Evolutionary conservation across 2,888 invertebrate genomes (phyloP).

Genomic region (Ditula angustiorana): DNA sequence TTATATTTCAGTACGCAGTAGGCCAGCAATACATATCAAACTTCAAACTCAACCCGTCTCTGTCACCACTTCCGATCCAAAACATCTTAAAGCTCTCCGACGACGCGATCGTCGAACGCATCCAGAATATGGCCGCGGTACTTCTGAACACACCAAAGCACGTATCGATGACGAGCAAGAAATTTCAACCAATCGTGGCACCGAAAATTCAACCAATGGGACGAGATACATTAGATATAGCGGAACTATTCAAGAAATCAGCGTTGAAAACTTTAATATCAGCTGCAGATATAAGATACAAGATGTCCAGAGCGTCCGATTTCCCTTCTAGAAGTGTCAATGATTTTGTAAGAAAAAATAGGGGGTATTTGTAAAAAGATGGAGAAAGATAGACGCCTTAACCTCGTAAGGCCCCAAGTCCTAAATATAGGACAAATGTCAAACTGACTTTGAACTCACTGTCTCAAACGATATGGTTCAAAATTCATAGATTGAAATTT

Average conservation of each 20-base stretch:
- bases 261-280: constrained; percentile 17
- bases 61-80: not conserved
- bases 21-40: not conserved
- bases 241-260: constrained; percentile 1
- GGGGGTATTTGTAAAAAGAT: no score
- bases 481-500: no score
- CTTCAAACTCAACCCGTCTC: not conserved
- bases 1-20: not conserved
- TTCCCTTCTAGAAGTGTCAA: not conserved
- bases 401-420: no score
- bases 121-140: not conserved
- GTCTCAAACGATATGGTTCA: no score
- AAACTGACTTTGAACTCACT: no score
- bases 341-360: not conserved
- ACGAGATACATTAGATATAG: not conserved
- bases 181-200: not conserved
- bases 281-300: constrained; percentile 1
- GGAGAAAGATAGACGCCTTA: no score
- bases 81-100: not conserved
- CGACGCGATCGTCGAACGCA: not conserved
- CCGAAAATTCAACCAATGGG: not conserved
- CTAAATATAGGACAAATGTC: no score
- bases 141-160: not conserved
- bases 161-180: not conserved
- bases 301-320: not conserved